Conservation (phyloP, 35 echinoderm and acorn worm genomes). For the Strongylocentrotus purpuratus region DNA sequence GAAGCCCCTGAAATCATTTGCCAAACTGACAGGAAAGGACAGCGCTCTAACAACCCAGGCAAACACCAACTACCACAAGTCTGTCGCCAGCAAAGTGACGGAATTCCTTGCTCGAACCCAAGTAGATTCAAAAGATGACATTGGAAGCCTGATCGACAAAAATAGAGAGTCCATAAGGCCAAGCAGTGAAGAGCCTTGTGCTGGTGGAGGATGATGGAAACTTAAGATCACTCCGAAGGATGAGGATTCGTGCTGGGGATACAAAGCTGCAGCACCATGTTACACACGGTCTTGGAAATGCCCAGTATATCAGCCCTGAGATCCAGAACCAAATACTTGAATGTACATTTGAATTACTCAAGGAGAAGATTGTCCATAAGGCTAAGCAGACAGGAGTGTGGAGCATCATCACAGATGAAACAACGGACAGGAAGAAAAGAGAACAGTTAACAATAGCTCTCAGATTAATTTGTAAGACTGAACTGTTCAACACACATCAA, state of each 20-base stretch:
- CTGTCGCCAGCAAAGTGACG: background rate
- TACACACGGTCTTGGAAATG: background rate
- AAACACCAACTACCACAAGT: too few relatives aligned
- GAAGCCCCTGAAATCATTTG: too few relatives aligned
- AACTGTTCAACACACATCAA: too few relatives aligned
- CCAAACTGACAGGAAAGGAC: too few relatives aligned
- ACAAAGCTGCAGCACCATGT: background rate
- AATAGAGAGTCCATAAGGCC: too few relatives aligned
- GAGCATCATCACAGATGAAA: background rate
- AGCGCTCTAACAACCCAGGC: too few relatives aligned
- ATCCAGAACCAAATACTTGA: background rate
- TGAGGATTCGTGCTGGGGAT: background rate
- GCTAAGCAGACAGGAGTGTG: background rate
- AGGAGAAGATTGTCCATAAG: background rate
- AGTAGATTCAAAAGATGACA: background rate
- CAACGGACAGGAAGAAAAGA: background rate
- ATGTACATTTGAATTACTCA: background rate
- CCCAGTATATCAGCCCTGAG: background rate
- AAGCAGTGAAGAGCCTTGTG: too few relatives aligned
- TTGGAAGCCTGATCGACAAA: background rate
- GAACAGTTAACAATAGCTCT: constrained; percentile 5
- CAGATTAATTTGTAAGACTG: too few relatives aligned
- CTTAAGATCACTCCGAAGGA: background rate
- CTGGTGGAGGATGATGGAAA: background rate
- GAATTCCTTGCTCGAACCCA: background rate